Evolutionary conservation across 2,797 vertebrate genomes (phyloP), one percentile per base, ranked within the genome.

Genomic region (Gallinago solitaria): DNA sequence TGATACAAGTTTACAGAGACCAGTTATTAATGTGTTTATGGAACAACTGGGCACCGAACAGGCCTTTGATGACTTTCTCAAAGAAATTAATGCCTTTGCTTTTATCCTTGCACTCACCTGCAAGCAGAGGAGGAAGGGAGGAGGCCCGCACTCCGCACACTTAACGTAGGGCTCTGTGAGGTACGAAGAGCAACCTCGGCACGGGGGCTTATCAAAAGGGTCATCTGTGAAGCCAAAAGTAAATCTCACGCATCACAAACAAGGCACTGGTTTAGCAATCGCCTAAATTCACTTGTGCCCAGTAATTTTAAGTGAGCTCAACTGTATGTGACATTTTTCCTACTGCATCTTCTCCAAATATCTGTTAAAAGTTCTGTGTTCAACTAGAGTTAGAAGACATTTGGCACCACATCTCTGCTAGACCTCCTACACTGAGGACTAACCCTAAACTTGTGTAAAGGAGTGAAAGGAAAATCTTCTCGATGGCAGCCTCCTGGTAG

Each of bases 141-240:
- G 98, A 2, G 99, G 99, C 64, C 99, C 99, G 83, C 99, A 99
- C 96, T 99, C 99, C 3, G 99, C 99, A 98, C 99, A 99, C 88
- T 99, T 99, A 74, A 99, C 99, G 54, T 99, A 99, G 4, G 99
- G 99, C 95, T 99, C 99, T 6, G 98, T 98, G 43, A 99, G 98
- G 96, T 99, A 98, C 1, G 99, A 99, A 12, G 99, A 99, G 90
- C 99, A 99, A 18, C 99, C 99, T 89, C 98, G 98, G 98, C 99
- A 99, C 0, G 99, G 99, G 16, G 99, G 99, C 79, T 99, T 99
- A 91, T 99, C 99, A 82, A 99, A 99, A 7, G 98, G 99, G 92
- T 99, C 99, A 97, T 96, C 99, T 99, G 97, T 16, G 76, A 78
- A 83, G 87, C 35, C 60, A 95, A 35, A 65, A 47, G 78, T 5